Evolutionary conservation across 2,888 invertebrate genomes (phyloP), one percentile per base, ranked within the genome.

Genomic region (Ditula angustiorana): DNA sequence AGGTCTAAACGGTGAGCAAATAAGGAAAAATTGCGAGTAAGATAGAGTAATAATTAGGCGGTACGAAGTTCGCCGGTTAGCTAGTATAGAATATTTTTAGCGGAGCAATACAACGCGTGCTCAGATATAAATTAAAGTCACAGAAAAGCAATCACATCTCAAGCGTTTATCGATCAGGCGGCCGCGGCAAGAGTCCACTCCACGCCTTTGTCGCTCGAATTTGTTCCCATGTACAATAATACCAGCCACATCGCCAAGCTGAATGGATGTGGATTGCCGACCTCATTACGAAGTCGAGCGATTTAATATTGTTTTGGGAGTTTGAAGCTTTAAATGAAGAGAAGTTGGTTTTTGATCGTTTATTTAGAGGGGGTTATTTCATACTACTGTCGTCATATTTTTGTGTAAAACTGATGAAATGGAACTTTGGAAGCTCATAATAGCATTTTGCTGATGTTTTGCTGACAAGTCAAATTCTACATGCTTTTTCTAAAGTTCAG

Each of bases 171-270:
- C 82, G 85, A 85, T 85, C 80, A 74, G 71, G 70, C 66, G 67
- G 71, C 74, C 68, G 70, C 67, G 66, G 69, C 75, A 80, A 83
- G 75, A 79, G 80, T 83, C 85, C 86, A 86, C 82, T 79, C 76
- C 75, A 73, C 73, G 73, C 79, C 81, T 85, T 83, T 82, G 80
- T 83, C 82, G 82, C 80, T 79, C 75, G 75, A 76, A 80, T 78
- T 77, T 73, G 71, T 76, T 77, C 74, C 73, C 74, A 75, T 75
- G 73, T 70, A 78, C 71, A 70, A 72, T 64, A 53, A 64, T 52
- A 58, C 47, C 58, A 52, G 26, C 28, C 59, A 41, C 37, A 47
- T 53, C 50, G 24, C 23, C 19, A 33, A 46, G 23, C 28, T 47
- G 47, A 56, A 56, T 52, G 44, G 56, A 52, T 44, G 53, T 55